phyloP scores from a whole-genome alignment of 2,888 invertebrate species.

The Tetragonisca angustula region DNA sequence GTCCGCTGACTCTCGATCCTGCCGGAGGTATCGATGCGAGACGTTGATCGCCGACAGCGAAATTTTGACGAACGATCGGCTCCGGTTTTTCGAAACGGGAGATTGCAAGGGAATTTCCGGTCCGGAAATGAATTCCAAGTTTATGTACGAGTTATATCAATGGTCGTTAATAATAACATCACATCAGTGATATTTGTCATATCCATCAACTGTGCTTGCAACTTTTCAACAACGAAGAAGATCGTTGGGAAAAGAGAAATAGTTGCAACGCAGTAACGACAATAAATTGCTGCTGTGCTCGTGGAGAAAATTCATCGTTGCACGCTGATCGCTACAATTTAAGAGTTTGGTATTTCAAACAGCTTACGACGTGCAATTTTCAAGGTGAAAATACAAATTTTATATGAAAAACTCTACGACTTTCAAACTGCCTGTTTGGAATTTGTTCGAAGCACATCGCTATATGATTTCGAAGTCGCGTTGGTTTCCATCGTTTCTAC shows the following conservation, averaged over 20 bases:
- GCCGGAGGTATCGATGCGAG: constrained; percentile 28
- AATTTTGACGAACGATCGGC: constrained; percentile 32
- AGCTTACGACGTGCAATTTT: neutral
- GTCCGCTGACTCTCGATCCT: constrained; percentile 29
- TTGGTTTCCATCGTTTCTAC: constrained; percentile 2
- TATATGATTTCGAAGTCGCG: neutral
- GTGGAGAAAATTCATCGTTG: neutral
- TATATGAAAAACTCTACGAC: neutral
- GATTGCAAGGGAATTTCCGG: neutral
- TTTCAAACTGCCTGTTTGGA: neutral
- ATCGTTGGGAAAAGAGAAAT: neutral
- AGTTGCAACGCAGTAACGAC: neutral
- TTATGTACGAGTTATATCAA: too few relatives aligned
- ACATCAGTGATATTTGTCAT: too few relatives aligned
- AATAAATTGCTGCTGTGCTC: neutral
- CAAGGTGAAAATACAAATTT: neutral
- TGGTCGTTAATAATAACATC: too few relatives aligned
- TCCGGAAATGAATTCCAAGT: too few relatives aligned
- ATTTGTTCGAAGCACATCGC: neutral
- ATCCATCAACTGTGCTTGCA: too few relatives aligned
- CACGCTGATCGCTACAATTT: neutral
- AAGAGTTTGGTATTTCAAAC: neutral
- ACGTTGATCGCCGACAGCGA: constrained; percentile 35
- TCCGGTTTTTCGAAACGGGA: neutral
- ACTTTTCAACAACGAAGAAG: neutral